Base-by-base conservation (phyloP, 2,797 vertebrate genomes). In the Cuniculus paca region DNA sequence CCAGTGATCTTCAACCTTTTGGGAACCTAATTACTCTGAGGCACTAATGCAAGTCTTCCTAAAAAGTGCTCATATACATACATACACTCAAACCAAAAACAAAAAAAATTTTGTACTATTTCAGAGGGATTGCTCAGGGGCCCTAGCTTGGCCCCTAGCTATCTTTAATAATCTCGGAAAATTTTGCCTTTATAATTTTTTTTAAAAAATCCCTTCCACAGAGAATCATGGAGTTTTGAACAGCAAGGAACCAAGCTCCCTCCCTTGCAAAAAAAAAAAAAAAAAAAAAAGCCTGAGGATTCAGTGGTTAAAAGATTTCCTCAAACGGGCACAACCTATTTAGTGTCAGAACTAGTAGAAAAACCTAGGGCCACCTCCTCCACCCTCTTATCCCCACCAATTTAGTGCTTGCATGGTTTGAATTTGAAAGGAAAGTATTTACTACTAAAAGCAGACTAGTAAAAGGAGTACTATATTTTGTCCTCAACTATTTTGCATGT, bases 341-440 rank as follows among this genome's bases (percentile, higher is more conserved):
- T 60, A 82, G 58, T 56, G 34, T 28, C 85, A 91, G 77, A 89
- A 77, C 77, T 60, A 68, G 50, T 7, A 50, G 61, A 75, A 89
- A 94, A 95, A 92, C 48, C 87, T 88, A 31, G 77, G 72, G 6
- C 65, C 36, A 61, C 54, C 54, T 82, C 45, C 78, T 80, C 68
- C 17, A 8, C 31, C 16, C 6, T 61, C 14, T 63, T 36, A 6
- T 58, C 42, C 11, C 84, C 65, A 75, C 65, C 92, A 90, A 61
- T 82, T 82, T 94, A 86, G 31, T 93, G 22, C 2, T 36, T 54
- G 58, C 19, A 10, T 85, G 68, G 74, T 95, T 96, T 88, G 65
- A 85, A 92, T 90, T 97, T 80, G 17, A 88, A 94, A 96, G 89
- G 95, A 88, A 87, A 96, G 88, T 65, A 78, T 79, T 95, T 94